A percentile compares a stretch with the other conserved stretches of the same genome.
Evolutionary conservation across 37 sponge, comb jelly and placozoan species (phyloP).

Genomic region (Aplysina aerophoba): DNA sequence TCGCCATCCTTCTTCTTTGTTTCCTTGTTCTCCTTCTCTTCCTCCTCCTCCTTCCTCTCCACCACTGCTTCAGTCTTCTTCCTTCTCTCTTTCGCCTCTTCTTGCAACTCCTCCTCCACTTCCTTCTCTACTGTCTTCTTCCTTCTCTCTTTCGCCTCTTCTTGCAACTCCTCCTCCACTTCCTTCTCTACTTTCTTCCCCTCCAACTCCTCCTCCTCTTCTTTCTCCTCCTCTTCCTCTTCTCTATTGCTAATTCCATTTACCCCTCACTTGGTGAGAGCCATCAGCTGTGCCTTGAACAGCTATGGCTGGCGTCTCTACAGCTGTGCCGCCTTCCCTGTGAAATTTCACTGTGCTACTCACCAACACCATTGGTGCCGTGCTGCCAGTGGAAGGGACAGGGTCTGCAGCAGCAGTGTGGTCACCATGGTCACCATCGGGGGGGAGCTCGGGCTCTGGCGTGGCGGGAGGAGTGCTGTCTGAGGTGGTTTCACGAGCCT

Average conservation of each 20-base stretch:
- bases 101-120: too few species aligned
- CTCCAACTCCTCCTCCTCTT: not conserved
- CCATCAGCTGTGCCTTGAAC: not conserved
- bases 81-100: too few species aligned
- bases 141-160: not conserved
- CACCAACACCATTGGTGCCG: too few species aligned
- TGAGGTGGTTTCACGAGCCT: not conserved
- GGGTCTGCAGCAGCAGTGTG: not conserved
- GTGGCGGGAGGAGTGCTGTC: not conserved
- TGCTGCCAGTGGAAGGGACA: not conserved
- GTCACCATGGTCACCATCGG: not conserved
- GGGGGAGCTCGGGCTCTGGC: not conserved
- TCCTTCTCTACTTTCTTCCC: not conserved
- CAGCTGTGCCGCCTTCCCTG: not conserved
- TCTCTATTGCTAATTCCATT: not conserved
- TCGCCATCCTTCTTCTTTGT: not conserved
- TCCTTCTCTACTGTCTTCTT: too few species aligned
- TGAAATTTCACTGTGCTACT: not conserved
- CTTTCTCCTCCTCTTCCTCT: not conserved
- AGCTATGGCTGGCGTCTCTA: not conserved
- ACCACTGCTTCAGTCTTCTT: not conserved
- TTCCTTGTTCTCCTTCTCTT: too few species aligned
- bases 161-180: conserved; percentile 1
- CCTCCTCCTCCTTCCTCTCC: too few species aligned
- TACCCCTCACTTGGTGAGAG: not conserved